These are phyloP conservation scores for Cottus gobio DNA, from an alignment of 2,113 vertebrate genomes.

Conservation along the genomic window DNA sequence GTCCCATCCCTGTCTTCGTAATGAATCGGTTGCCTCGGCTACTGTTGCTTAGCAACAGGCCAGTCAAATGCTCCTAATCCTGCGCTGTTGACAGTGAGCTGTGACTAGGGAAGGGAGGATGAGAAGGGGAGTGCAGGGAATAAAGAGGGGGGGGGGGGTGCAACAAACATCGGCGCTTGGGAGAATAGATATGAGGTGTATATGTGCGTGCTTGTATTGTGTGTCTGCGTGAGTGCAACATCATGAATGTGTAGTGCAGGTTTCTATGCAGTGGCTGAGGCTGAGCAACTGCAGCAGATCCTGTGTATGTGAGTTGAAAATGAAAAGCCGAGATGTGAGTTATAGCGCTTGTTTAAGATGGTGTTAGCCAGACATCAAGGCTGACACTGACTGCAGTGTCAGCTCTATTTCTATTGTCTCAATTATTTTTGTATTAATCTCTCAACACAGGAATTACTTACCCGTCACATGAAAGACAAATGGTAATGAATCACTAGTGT, in stretches of 20 bases:
- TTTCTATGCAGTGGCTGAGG: conserved; percentile 42
- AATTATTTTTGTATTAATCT: conserved; percentile 17
- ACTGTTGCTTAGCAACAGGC: conserved; percentile 85
- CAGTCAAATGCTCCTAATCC: conserved; percentile 87
- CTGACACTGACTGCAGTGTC: conserved; percentile 25
- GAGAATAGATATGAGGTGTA: conserved; percentile 58
- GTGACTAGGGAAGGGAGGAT: conserved; percentile 76
- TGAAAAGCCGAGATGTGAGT: conserved; percentile 25
- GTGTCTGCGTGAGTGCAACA: conserved; percentile 25
- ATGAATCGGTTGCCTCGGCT: conserved; percentile 80
- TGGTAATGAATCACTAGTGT: conserved; percentile 1
- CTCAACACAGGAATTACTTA: conserved; percentile 14
- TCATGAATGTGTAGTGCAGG: conserved; percentile 37
- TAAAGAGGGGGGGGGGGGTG: background rate
- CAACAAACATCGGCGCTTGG: conserved; percentile 56
- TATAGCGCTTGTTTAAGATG: conserved; percentile 26
- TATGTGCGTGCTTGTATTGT: conserved; percentile 46
- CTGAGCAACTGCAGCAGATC: conserved; percentile 52
- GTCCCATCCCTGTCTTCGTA: conserved; percentile 84
- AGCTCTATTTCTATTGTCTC: conserved; percentile 8
- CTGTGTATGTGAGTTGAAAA: conserved; percentile 50
- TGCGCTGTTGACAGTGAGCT: conserved; percentile 85
- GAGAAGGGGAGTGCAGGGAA: conserved; percentile 51
- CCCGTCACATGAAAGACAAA: conserved; percentile 24
- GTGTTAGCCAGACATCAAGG: conserved; percentile 44